These are phyloP conservation scores for Cynoglossus semilaevis DNA, from an alignment of 2,113 vertebrate genomes.

Conservation along the genomic window DNA sequence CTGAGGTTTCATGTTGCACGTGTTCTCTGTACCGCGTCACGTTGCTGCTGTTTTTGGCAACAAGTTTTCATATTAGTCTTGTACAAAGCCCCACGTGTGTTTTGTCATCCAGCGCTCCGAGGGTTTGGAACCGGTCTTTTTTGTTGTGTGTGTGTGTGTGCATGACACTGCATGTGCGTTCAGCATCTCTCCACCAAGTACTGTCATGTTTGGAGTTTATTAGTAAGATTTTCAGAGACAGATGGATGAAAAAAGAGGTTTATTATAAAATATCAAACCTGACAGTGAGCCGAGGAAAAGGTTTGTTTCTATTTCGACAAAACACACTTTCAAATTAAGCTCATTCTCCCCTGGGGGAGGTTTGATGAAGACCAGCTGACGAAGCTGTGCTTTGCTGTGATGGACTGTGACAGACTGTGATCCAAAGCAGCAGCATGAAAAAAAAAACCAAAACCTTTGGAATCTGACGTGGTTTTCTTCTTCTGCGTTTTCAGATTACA, in stretches of 20 bases:
- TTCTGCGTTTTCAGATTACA: constrained; percentile 76
- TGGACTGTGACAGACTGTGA: background rate
- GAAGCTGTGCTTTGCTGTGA: constrained; percentile 20
- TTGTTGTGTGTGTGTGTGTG: background rate
- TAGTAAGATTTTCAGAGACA: too few species aligned
- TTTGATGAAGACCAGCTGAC: constrained; percentile 19
- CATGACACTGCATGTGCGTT: constrained; percentile 45
- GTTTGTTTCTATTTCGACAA: background rate
- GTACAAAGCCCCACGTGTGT: background rate
- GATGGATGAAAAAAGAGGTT: too few species aligned
- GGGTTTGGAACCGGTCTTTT: background rate
- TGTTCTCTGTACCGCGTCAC: background rate
- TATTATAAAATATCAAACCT: background rate
- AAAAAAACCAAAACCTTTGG: too few species aligned
- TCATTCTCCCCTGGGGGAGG: background rate
- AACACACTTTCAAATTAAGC: background rate
- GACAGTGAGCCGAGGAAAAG: background rate
- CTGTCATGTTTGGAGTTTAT: background rate
- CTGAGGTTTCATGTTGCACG: background rate
- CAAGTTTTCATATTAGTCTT: background rate
- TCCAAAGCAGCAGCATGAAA: background rate
- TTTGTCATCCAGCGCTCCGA: background rate
- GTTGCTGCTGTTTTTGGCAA: background rate
- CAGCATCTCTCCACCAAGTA: constrained; percentile 6
- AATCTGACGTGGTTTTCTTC: background rate